These are phyloP conservation scores for Aricia artaxerxes DNA, from an alignment of 2,888 invertebrate genomes.

Conservation along the genomic window DNA sequence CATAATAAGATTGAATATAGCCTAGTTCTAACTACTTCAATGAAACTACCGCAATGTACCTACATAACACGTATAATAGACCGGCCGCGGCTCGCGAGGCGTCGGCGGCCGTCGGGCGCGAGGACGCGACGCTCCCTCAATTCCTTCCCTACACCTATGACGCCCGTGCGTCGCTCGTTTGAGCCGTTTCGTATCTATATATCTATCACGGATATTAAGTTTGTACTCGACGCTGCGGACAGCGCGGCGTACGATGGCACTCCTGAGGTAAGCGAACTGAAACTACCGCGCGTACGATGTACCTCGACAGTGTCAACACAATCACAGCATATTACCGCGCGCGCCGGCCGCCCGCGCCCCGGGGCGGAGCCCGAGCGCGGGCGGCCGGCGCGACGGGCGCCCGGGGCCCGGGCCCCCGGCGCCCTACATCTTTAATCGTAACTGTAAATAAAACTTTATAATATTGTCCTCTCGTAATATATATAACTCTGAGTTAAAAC, in stretches of 20 bases:
- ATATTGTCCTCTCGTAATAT: slow-evolving; percentile 74
- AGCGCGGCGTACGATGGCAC: slow-evolving; percentile 60
- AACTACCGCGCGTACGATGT: slow-evolving; percentile 57
- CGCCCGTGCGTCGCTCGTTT: slow-evolving; percentile 63
- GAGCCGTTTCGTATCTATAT: slow-evolving; percentile 64
- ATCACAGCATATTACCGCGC: slow-evolving; percentile 61
- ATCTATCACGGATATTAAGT: slow-evolving; percentile 63
- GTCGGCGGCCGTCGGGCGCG: slow-evolving; percentile 58
- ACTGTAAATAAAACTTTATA: slow-evolving; percentile 75
- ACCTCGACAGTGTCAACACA: slow-evolving; percentile 64
- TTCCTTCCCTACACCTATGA: slow-evolving; percentile 70
- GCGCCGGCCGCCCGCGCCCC: slow-evolving; percentile 41
- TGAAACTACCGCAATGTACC: slow-evolving; percentile 68
- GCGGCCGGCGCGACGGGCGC: slow-evolving; percentile 47
- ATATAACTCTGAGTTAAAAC: slow-evolving; percentile 74
- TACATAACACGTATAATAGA: slow-evolving; percentile 69
- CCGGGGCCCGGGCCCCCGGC: slow-evolving; percentile 39
- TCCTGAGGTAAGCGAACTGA: slow-evolving; percentile 72
- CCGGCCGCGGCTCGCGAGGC: slow-evolving; percentile 57
- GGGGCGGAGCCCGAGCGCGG: slow-evolving; percentile 33
- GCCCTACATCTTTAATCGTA: slow-evolving; percentile 53
- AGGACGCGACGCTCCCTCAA: slow-evolving; percentile 51
- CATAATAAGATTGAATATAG: slow-evolving; percentile 71
- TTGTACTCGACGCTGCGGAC: slow-evolving; percentile 67
- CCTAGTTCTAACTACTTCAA: slow-evolving; percentile 70